A percentile compares a stretch with the other conserved stretches of the same genome.
These are phyloP conservation scores for Trachythela sp. DNA, from an alignment of 64 coral and sea anemone species.

Conservation along the genomic window DNA sequence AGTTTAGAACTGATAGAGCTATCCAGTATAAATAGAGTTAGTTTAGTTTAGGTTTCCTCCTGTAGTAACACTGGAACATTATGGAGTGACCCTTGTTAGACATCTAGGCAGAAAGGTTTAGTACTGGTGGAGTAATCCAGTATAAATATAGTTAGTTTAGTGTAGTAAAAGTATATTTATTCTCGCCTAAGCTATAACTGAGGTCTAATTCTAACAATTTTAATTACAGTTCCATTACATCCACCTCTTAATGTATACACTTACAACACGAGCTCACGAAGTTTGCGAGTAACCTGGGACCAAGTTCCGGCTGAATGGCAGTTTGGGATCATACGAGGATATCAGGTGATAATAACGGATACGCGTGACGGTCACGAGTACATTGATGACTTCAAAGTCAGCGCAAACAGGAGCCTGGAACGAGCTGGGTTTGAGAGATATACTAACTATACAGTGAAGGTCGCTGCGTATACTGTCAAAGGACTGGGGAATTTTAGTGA, in stretches of 20 bases:
- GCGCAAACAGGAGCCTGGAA: neutral
- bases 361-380: neutral
- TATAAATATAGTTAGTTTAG: no score
- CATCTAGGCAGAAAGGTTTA: no score
- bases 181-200: no score
- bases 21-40: no score
- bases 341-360: constrained; percentile 1
- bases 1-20: no score
- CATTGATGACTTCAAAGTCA: neutral
- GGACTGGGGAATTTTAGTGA: constrained; percentile 8
- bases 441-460: constrained; percentile 12
- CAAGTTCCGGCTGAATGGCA: neutral
- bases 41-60: no score
- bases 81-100: no score
- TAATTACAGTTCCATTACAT: neutral
- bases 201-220: neutral
- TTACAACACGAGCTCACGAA: constrained; percentile 28
- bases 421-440: neutral
- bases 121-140: no score
- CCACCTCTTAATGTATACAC: neutral
- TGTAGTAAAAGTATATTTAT: no score
- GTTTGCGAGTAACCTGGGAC: constrained; percentile 9
- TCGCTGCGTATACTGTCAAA: constrained; percentile 31
- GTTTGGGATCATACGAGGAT: constrained; percentile 24
- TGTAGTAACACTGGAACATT: no score